Evolutionary conservation across 2,888 invertebrate genomes (phyloP).

Genomic region (Meloe dianella): DNA sequence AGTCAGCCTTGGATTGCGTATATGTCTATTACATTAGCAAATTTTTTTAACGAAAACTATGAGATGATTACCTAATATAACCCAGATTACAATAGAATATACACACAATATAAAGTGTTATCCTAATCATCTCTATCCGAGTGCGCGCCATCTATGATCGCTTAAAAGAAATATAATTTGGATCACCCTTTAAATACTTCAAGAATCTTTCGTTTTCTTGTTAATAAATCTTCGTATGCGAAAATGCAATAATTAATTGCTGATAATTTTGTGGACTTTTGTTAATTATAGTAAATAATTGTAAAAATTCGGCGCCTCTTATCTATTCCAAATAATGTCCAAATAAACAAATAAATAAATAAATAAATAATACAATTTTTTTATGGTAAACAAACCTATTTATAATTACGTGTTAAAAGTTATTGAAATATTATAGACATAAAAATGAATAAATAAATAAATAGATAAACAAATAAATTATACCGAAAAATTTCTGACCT

Average conservation of each 20-base stretch:
- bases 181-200: too few relatives aligned
- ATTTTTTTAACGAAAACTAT: neutral
- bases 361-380: neutral
- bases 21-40: neutral
- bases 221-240: too few relatives aligned
- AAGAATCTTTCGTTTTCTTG: too few relatives aligned
- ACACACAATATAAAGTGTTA: neutral
- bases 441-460: neutral
- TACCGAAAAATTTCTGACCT: neutral
- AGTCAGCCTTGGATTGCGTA: slow-evolving; percentile 5
- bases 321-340: neutral
- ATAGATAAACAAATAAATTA: neutral
- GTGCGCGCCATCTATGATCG: too few relatives aligned
- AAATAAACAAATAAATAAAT: neutral
- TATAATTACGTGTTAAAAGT: neutral
- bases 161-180: too few relatives aligned
- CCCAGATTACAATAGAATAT: neutral
- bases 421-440: too few relatives aligned
- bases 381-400: neutral
- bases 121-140: neutral
- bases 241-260: too few relatives aligned
- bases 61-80: slow-evolving; percentile 1
- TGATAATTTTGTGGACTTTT: neutral
- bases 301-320: neutral
- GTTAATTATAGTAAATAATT: neutral